A percentile compares a stretch with the other conserved stretches of the same genome.
phyloP scores from a whole-genome alignment of 2,888 invertebrate genomes.

The Margaritifera margaritifera region DNA sequence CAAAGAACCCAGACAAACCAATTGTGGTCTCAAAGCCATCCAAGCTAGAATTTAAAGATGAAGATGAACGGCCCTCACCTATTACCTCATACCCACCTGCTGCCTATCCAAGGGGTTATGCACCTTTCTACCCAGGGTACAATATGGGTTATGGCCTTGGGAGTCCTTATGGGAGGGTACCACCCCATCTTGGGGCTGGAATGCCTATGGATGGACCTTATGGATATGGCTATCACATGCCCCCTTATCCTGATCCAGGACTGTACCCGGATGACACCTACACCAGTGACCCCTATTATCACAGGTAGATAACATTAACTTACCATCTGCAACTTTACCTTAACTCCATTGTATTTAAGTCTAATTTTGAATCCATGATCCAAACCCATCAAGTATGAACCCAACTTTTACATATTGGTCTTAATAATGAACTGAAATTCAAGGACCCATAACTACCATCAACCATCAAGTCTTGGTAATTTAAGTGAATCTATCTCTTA shows the following conservation, averaged over 20 bases:
- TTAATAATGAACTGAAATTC: no score
- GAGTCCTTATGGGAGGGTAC: constrained; percentile 29
- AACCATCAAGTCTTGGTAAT: no score
- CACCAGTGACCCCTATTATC: constrained; percentile 41
- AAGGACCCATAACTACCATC: no score
- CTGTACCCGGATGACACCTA: constrained; percentile 36
- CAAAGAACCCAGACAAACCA: constrained; percentile 66
- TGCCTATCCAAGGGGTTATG: constrained; percentile 7
- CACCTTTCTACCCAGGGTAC: constrained; percentile 21
- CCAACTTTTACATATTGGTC: no score
- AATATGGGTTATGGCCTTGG: constrained; percentile 28
- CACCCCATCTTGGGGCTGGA: constrained; percentile 23
- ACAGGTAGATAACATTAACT: constrained; percentile 30
- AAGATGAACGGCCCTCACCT: constrained; percentile 37
- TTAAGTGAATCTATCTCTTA: no score
- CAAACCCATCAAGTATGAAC: no score
- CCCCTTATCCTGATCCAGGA: constrained; percentile 17
- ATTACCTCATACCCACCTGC: constrained; percentile 24
- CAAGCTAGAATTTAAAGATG: constrained; percentile 52
- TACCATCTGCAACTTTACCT: no score
- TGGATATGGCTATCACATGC: constrained; percentile 33
- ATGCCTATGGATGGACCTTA: constrained; percentile 8
- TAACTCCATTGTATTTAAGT: no score
- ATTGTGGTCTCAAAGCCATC: constrained; percentile 46
- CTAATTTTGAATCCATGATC: no score